Conservation (phyloP, 1,140 invertebrate species). For the Lepidurus apus region DNA sequence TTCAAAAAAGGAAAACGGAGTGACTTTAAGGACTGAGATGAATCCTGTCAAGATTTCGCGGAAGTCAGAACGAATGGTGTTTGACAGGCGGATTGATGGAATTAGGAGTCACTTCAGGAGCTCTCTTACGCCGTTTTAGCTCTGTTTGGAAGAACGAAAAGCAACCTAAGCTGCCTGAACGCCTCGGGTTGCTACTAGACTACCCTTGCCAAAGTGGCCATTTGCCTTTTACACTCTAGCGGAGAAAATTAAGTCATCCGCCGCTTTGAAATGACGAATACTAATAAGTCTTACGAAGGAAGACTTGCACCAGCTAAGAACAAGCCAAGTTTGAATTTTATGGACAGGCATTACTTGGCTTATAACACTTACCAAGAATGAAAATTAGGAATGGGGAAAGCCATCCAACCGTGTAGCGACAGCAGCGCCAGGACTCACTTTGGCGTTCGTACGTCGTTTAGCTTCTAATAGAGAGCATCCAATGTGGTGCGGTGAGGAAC, state of each 20-base stretch:
- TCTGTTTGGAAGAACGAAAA: neutral
- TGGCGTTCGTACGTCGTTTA: neutral
- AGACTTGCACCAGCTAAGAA: neutral
- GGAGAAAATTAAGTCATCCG: neutral
- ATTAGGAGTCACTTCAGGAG: neutral
- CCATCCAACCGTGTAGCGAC: neutral
- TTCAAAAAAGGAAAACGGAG: no score
- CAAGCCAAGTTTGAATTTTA: neutral
- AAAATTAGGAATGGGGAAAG: neutral
- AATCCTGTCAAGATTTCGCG: neutral
- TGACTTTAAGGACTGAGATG: no score
- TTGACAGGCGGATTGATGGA: neutral
- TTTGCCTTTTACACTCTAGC: neutral
- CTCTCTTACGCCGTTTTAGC: neutral
- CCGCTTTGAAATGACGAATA: neutral
- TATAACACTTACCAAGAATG: neutral
- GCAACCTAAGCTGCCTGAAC: neutral
- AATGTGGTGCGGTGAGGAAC: neutral
- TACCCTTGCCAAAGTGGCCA: neutral
- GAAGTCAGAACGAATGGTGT: neutral
- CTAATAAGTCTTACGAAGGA: neutral
- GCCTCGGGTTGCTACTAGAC: neutral
- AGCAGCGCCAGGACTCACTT: constrained; percentile 12
- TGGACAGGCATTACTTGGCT: neutral
- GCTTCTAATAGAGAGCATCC: constrained; percentile 10